Conservation (phyloP, 2,888 invertebrate species). For the Caenorhabditis sp. region DNA sequence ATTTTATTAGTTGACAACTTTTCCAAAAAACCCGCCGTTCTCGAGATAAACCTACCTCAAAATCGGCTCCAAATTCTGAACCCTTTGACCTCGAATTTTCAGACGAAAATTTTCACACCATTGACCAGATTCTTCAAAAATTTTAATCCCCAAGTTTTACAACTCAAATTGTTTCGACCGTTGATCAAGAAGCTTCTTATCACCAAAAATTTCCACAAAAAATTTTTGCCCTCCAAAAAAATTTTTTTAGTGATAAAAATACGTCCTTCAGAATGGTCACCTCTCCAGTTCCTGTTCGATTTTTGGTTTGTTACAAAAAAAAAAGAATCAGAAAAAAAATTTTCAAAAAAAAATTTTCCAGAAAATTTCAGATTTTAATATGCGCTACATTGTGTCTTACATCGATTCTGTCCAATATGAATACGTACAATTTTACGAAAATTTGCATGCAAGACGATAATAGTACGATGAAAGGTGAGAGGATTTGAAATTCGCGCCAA, state of each 20-base stretch:
- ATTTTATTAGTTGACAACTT: too few species aligned
- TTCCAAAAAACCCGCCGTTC: too few species aligned
- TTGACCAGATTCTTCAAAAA: background rate
- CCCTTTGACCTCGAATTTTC: background rate
- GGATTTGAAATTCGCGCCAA: background rate
- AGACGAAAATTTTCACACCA: background rate
- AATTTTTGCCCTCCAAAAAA: slow-evolving; percentile 1
- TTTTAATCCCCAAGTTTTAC: background rate
- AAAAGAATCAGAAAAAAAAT: background rate
- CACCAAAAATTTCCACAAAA: background rate
- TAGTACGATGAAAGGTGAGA: slow-evolving; percentile 56
- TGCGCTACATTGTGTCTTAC: slow-evolving; percentile 67
- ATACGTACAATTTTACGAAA: slow-evolving; percentile 74
- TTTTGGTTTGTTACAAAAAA: slow-evolving; percentile 36
- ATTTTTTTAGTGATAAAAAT: slow-evolving; percentile 25
- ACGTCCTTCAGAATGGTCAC: slow-evolving; percentile 44
- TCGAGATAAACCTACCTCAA: too few species aligned
- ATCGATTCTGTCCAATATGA: slow-evolving; percentile 69
- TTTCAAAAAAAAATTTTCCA: slow-evolving; percentile 7
- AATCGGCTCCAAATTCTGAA: too few species aligned
- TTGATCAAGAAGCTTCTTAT: slow-evolving; percentile 11
- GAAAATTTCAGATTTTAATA: slow-evolving; percentile 62
- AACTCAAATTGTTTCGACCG: background rate
- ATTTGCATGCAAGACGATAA: slow-evolving; percentile 72
- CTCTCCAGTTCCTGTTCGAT: slow-evolving; percentile 56